A percentile compares a stretch with the other conserved stretches of the same genome.
These are phyloP conservation scores for Scarus forsteni DNA, from an alignment of 2,797 vertebrate species.

Conservation along the genomic window DNA sequence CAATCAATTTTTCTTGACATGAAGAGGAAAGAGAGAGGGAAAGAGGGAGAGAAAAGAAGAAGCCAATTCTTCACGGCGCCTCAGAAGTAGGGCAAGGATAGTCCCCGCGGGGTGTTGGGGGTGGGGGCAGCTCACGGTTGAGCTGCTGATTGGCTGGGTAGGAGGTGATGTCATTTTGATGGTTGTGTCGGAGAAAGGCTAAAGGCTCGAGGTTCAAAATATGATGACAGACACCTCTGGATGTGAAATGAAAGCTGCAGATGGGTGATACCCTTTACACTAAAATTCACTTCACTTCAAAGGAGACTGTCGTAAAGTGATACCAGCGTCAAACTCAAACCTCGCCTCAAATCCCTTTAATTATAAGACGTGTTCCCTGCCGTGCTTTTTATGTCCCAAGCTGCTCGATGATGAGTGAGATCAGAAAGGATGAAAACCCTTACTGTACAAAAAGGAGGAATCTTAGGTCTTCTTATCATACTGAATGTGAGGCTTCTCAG, in stretches of 20 bases:
- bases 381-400: conserved; percentile 42
- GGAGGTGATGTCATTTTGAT: conserved; percentile 54
- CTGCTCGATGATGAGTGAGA: conserved; percentile 32
- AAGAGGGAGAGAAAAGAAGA: conserved; percentile 49
- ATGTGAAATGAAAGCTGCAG: conserved; percentile 23
- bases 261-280: conserved; percentile 24
- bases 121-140: conserved; percentile 30
- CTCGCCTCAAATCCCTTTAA: conserved; percentile 49
- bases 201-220: conserved; percentile 36
- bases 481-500: neutral
- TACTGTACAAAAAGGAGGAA: conserved; percentile 27
- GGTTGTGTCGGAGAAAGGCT: conserved; percentile 30
- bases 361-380: conserved; percentile 33
- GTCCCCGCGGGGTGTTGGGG: conserved; percentile 65
- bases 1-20: conserved; percentile 69
- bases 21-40: conserved; percentile 50
- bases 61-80: conserved; percentile 76
- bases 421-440: conserved; percentile 39
- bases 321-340: conserved; percentile 37
- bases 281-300: conserved; percentile 43
- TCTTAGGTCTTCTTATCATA: conserved; percentile 1
- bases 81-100: conserved; percentile 83
- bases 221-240: conserved; percentile 20
- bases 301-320: conserved; percentile 29
- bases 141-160: conserved; percentile 69